Conservation (phyloP, 2,888 invertebrate species). For the Acleris emargana region DNA sequence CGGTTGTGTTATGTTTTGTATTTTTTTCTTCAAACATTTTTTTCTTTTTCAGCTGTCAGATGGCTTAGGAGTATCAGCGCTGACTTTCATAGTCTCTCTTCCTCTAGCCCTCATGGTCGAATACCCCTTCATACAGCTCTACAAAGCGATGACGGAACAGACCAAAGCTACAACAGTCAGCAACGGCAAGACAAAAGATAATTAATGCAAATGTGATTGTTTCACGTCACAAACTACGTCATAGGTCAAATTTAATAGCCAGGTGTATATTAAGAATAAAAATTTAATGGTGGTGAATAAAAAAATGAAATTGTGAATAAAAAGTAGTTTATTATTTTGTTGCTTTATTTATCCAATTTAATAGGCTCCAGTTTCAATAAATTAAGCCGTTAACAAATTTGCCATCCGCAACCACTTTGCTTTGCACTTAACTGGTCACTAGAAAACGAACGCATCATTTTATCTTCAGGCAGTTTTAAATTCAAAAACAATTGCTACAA, state of each 20-base stretch:
- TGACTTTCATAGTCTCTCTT: conserved; percentile 33
- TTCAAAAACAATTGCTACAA: conserved; percentile 18
- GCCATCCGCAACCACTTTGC: neutral
- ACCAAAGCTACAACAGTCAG: conserved; percentile 13
- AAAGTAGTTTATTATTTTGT: neutral
- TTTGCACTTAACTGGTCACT: conserved; percentile 13
- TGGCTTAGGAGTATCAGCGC: conserved; percentile 30
- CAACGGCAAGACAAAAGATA: conserved; percentile 30
- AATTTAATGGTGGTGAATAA: neutral
- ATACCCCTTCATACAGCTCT: conserved; percentile 33
- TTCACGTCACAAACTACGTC: conserved; percentile 17
- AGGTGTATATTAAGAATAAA: too few species aligned
- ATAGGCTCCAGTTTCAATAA: neutral
- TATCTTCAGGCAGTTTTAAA: conserved; percentile 16
- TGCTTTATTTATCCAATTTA: neutral
- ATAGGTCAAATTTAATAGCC: too few species aligned
- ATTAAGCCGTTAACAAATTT: neutral
- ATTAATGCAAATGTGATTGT: conserved; percentile 19
- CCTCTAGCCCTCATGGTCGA: conserved; percentile 36
- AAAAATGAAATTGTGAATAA: neutral
- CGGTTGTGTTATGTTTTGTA: too few species aligned
- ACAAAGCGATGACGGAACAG: conserved; percentile 18
- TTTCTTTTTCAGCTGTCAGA: conserved; percentile 35
- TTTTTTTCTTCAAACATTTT: neutral
- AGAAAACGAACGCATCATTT: conserved; percentile 14